phyloP scores from a whole-genome alignment of 2,113 vertebrate species.

The Lycocorax pyrrhopterus region DNA sequence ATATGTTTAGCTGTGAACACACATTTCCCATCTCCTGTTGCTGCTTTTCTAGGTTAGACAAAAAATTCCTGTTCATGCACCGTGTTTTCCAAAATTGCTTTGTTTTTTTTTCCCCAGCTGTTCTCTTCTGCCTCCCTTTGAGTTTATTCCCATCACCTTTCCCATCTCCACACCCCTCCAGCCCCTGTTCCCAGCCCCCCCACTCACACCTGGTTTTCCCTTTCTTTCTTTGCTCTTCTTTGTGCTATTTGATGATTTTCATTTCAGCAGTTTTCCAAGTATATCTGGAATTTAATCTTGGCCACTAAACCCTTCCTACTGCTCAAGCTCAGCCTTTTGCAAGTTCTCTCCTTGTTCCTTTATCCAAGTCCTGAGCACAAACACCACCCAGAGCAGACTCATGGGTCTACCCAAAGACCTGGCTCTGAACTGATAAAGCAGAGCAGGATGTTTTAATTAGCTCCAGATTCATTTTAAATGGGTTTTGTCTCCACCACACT shows the following conservation, averaged over 20 bases:
- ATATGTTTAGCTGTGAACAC: not conserved
- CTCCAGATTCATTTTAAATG: not conserved
- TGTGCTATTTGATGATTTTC: not conserved
- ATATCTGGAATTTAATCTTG: not conserved
- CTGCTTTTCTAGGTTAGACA: not conserved
- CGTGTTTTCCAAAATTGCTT: not conserved
- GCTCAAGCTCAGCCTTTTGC: not conserved
- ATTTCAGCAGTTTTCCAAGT: not conserved
- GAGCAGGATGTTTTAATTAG: not conserved
- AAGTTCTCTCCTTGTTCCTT: not conserved
- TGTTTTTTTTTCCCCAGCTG: rapidly evolving
- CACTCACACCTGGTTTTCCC: not conserved
- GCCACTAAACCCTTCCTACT: not conserved
- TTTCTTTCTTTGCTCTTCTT: not conserved
- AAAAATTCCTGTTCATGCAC: not conserved
- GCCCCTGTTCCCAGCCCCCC: not conserved
- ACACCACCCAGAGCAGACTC: not conserved
- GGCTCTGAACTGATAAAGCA: not conserved
- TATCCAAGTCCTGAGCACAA: not conserved
- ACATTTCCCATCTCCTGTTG: not conserved
- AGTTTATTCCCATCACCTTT: not conserved
- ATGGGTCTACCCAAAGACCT: not conserved
- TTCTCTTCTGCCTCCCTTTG: not conserved
- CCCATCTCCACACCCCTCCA: not conserved
- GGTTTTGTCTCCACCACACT: not conserved